Base-by-base conservation (phyloP, 2,888 invertebrate species). In the Frankliniella fusca region DNA sequence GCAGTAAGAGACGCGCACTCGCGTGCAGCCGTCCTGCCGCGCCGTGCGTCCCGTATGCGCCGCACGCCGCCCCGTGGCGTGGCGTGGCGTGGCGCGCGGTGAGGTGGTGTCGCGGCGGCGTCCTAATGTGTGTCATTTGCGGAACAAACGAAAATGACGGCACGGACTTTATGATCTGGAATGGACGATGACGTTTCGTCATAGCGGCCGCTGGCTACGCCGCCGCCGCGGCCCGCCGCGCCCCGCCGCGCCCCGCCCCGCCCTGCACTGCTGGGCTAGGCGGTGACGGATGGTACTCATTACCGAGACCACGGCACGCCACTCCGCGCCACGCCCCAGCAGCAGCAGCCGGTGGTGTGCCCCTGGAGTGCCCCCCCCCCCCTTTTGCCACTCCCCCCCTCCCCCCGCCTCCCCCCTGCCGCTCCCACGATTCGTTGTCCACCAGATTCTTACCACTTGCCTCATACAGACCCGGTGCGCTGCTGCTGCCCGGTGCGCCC, bases 111-210 rank as follows among this genome's bases (percentile, higher is more conserved):
- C 38, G 38, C 38, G 38, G 38, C 38, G 38, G 2, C 5, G 38
- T 38, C 38, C 38, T 38, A 23, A 76, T 76, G 70, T 76, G 70
- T 27, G 70, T 76, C 70, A 76, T 76, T 76, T 23, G 70, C 23
- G 70, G 70, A 76, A 76, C 70, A 76, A 76, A 76, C 70, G 70
- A 76, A 76, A 76, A 76, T 76, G 23, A 76, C 70, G 70, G 70
- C 61, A n/a, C 61, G 20, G 61, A 27, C 12, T 76, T 76, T 76
- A 76, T 27, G 70, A 76, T 76, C 70, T 23, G 23, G 70, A 70
- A 23, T 61, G 61, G 61, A 61, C 61, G 61, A 61, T n/a, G 61
- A 54, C 54, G 70, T 76, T 76, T 27, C 70, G 70, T 27, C 70
- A 23, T 12, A 27, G 70, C 23, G 12, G 27, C 27, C n/a, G 27